Evolutionary conservation across 1,140 invertebrate genomes (phyloP).

Genomic region (Formica selysi): DNA sequence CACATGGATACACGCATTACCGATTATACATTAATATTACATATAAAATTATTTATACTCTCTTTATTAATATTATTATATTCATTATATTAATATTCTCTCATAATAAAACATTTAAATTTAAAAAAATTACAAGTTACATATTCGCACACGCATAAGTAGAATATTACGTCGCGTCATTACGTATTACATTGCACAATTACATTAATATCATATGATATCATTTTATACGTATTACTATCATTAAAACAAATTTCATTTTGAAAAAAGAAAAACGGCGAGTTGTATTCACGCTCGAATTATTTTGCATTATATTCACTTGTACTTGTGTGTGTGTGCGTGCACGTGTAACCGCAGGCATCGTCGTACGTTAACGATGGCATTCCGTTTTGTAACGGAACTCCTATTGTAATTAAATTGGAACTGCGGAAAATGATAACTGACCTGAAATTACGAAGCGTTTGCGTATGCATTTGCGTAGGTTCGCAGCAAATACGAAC

Average conservation of each 20-base stretch:
- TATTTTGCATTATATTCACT: neutral
- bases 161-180: neutral
- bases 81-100: slow-evolving; percentile 49
- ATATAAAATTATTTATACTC: slow-evolving; percentile 46
- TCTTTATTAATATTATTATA: slow-evolving; percentile 55
- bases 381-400: slow-evolving; percentile 57
- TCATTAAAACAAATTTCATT: slow-evolving; percentile 19
- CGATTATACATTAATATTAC: slow-evolving; percentile 51
- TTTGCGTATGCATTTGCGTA: slow-evolving; percentile 80
- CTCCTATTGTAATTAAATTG: slow-evolving; percentile 75
- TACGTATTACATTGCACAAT: neutral
- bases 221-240: slow-evolving; percentile 5
- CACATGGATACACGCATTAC: slow-evolving; percentile 49
- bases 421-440: slow-evolving; percentile 81
- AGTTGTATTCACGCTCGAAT: neutral
- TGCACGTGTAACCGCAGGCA: neutral
- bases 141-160: neutral
- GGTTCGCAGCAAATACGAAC: slow-evolving; percentile 79
- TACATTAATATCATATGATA: slow-evolving; percentile 23
- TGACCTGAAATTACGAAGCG: slow-evolving; percentile 81
- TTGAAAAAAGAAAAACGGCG: slow-evolving; percentile 1
- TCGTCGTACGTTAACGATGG: slow-evolving; percentile 38
- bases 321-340: neutral
- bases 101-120: slow-evolving; percentile 33
- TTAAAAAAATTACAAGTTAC: slow-evolving; percentile 39